Percentiles rank a stretch among this genome's conserved stretches.
These are phyloP conservation scores for Bos javanicus DNA, from an alignment of 2,113 vertebrate species.

Conservation along the genomic window DNA sequence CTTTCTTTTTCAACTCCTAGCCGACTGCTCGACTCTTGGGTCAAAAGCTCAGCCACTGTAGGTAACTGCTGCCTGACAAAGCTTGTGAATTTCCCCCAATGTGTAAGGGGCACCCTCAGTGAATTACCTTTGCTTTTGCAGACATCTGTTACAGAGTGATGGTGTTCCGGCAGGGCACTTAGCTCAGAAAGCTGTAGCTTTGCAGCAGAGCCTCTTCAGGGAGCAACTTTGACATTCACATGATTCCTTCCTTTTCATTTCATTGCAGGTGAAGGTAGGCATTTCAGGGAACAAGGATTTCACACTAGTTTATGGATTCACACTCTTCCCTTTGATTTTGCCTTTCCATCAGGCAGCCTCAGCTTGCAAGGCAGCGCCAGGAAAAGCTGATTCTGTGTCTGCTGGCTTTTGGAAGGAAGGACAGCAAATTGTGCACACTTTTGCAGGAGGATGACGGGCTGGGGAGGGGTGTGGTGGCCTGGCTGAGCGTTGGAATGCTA, in stretches of 20 bases:
- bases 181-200: not conserved
- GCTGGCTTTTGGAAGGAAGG: not conserved
- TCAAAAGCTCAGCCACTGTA: not conserved
- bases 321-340: conserved; percentile 5
- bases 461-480: not conserved
- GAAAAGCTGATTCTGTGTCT: conserved; percentile 26
- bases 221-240: not conserved
- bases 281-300: not conserved
- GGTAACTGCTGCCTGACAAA: not conserved
- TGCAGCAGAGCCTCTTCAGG: not conserved
- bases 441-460: not conserved
- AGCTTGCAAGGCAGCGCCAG: not conserved
- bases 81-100: not conserved
- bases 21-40: not conserved
- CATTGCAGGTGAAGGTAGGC: not conserved
- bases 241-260: not conserved
- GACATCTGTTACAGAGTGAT: not conserved
- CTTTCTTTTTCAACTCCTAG: conserved; percentile 1
- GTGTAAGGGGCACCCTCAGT: not conserved
- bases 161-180: not conserved
- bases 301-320: not conserved
- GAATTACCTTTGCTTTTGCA: not conserved
- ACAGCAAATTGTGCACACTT: not conserved
- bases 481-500: not conserved
- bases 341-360: not conserved